These are phyloP conservation scores for Lophius americanus DNA, from an alignment of 2,797 vertebrate genomes.

Conservation along the genomic window DNA sequence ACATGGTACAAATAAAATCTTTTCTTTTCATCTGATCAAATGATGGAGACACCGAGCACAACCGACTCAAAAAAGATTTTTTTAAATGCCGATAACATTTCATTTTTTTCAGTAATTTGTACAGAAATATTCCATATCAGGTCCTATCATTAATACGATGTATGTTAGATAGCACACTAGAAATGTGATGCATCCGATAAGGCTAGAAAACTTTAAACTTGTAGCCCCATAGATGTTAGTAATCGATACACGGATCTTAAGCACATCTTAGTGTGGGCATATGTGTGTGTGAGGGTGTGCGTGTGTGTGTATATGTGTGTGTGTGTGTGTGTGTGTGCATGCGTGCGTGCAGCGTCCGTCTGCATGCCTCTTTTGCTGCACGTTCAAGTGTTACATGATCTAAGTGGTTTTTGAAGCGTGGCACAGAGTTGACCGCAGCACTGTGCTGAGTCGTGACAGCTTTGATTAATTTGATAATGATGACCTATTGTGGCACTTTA, in stretches of 20 bases:
- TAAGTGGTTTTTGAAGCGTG: constrained; percentile 46
- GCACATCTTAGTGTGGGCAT: neutral
- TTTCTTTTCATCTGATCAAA: neutral
- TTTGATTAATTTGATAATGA: constrained; percentile 85
- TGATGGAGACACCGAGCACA: neutral
- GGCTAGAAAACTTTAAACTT: neutral
- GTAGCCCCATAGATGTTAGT: too few species aligned
- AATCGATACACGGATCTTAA: too few species aligned
- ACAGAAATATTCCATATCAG: neutral
- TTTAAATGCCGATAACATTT: neutral
- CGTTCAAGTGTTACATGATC: constrained; percentile 64
- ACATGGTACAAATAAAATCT: neutral
- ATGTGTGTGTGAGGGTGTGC: neutral
- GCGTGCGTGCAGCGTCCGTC: neutral
- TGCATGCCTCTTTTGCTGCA: constrained; percentile 56
- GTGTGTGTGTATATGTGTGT: neutral
- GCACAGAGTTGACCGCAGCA: constrained; percentile 44
- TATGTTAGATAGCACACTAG: too few species aligned
- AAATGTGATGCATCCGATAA: neutral
- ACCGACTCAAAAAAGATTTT: neutral
- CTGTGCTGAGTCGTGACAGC: constrained; percentile 62
- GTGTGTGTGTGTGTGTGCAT: constrained; percentile 11
- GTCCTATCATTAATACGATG: neutral
- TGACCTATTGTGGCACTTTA: constrained; percentile 78
- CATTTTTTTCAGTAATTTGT: neutral